Evolutionary conservation across 92 coral and sea anemone species (phyloP), one percentile per base, ranked within the genome.

Genomic region (Phenganax subtilis): DNA sequence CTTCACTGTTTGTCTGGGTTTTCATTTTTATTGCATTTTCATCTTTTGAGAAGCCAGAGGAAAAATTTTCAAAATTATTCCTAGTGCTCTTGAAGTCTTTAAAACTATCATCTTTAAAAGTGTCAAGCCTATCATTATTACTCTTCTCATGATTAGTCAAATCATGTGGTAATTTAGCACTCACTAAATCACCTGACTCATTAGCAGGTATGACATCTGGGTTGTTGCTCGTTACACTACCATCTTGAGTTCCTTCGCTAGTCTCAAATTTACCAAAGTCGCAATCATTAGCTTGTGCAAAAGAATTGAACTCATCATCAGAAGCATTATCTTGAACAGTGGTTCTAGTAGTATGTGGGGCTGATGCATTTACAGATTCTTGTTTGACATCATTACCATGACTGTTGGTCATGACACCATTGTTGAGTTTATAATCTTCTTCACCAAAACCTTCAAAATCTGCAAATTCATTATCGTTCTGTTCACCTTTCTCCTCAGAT

Each of bases 221-320:
- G 25, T 76, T 76, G 69, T 12, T 20, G 27, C 25, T 76, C 25
- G 44, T 57, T 28, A 51, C 5, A 29, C 0, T 8, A 54, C 11
- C 28, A 54, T 25, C 17, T 51, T 9, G 27, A 47, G 25, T 54
- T 6, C 28, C 31, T 71, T 52, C 76, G 60, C 31, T 63, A 54
- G 83, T 30, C 61, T 61, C 76, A 71, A 61, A 57, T 30, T 69
- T 30, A 30, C 27, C 37, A 59, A 59, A 70, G 54, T 71, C 66
- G n/a, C 28, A 63, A 16, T 80, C 56, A 51, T 73, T 47, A 12
- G 58, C 77, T 73, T 73, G 44, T 15, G 11, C 74, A 65, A 79
- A 79, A 7, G 83, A 79, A 3, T 59, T 74, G 54, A 79, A 63
- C 25, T 79, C 77, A 54, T 73, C 77, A 73, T 53, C 59, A 1